Base-by-base conservation (phyloP, 2,113 vertebrate genomes). In the Pogonocichla stellata region DNA sequence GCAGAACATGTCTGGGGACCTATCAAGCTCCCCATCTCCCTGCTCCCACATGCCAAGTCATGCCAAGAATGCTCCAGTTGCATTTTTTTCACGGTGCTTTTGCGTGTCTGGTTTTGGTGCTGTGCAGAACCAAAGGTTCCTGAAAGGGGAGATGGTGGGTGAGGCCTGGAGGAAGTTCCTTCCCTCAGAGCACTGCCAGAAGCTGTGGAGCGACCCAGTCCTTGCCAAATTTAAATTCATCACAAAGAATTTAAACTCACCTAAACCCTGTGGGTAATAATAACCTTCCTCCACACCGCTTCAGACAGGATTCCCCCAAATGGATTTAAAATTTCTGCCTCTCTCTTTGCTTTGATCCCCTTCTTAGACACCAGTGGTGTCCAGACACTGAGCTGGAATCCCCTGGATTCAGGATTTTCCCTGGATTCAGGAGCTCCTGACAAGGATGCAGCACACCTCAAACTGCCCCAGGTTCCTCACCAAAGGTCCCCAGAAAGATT, bases 21-120 rank as follows among this genome's bases (percentile, higher is more conserved):
- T 96, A 93, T 93, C 88, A 14, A 48, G 60, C 78, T 93, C 75
- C 61, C 38, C 72, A 94, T 96, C 90, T 80, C 67, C 5, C 72
- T 86, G 64, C 86, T 90, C 64, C 88, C 86, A 90, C 82, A 38
- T 47, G 82, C 72, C 82, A 93, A 58, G 43, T 47, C 96, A 90
- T 73, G 90, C 47, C 88, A 83, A 73, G 88, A 97, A 93, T 80
- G 72, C 53, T 64, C 28, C 90, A 78, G 54, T 24, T 78, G 72
- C 77, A 26, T 71, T 92, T 92, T 90, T 66, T 66, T 47, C 34
- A 2, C 9, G 51, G 23, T 42, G 80, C n/a, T 93, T 91, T 47
- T 54, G 47, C 47, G 19, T 38, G 62, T 34, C 64, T 83, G 38
- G 4, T 29, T 95, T 69, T 90, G 71, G 71, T 64, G 38, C 71